Evolutionary conservation across 1,140 invertebrate species (phyloP).

Genomic region (Saxidomus purpurata): DNA sequence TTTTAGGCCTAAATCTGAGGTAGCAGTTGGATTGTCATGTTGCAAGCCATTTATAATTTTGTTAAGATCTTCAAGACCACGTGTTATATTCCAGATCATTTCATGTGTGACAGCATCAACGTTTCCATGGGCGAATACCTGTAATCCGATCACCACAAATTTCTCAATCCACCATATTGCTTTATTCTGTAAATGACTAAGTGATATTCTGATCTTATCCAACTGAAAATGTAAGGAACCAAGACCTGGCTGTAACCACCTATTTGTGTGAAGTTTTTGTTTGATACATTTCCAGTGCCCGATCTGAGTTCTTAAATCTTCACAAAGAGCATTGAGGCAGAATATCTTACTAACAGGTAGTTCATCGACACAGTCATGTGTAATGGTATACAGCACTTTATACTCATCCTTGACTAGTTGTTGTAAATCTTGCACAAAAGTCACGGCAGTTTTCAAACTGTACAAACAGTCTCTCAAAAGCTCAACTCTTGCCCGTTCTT

Average conservation of each 20-base stretch:
- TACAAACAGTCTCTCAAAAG: constrained; percentile 81
- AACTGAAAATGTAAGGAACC: constrained; percentile 80
- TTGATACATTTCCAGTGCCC: constrained; percentile 85
- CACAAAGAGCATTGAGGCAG: constrained; percentile 83
- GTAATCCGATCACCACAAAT: constrained; percentile 83
- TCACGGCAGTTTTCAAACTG: constrained; percentile 75
- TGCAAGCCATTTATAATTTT: constrained; percentile 78
- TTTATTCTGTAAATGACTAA: constrained; percentile 75
- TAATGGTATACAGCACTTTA: constrained; percentile 80
- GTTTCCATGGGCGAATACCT: constrained; percentile 85
- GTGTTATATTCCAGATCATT: constrained; percentile 84
- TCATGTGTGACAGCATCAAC: constrained; percentile 80
- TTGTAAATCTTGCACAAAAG: constrained; percentile 83
- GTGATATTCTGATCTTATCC: constrained; percentile 74
- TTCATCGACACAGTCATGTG: constrained; percentile 77
- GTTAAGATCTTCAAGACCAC: constrained; percentile 86
- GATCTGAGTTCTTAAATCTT: constrained; percentile 84
- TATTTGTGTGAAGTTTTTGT: constrained; percentile 81
- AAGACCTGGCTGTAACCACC: constrained; percentile 80
- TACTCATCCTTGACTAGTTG: constrained; percentile 80
- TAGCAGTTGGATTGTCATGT: neutral
- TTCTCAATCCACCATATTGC: constrained; percentile 85
- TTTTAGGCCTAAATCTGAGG: constrained; percentile 38
- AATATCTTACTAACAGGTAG: constrained; percentile 82
- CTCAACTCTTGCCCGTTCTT: constrained; percentile 81